phyloP scores from a whole-genome alignment of 2,797 vertebrate genomes.

The Falco rusticolus region DNA sequence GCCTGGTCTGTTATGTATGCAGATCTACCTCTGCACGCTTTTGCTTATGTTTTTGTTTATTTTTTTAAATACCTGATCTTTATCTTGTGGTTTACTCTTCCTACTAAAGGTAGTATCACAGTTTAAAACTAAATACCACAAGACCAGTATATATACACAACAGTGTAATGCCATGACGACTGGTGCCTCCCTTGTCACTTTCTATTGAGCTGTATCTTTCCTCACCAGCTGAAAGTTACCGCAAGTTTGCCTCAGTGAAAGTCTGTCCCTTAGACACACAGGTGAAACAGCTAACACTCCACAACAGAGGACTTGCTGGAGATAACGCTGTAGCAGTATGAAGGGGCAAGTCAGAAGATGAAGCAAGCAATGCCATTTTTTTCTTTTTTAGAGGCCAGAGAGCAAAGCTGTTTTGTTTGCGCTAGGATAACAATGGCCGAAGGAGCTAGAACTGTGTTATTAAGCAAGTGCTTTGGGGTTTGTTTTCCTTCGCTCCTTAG shows the following conservation, averaged over 20 bases:
- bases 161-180: background rate
- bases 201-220: background rate
- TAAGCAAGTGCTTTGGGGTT: background rate
- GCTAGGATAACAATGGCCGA: background rate
- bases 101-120: background rate
- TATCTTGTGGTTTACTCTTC: background rate
- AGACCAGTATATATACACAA: too few relatives aligned
- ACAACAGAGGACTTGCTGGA: background rate
- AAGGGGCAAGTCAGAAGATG: background rate
- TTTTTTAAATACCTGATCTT: background rate
- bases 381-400: background rate
- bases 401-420: background rate
- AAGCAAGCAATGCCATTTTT: background rate
- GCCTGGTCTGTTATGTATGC: background rate
- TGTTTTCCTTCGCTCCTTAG: background rate
- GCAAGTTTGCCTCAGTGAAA: accelerated
- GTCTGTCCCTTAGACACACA: background rate
- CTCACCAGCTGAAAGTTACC: background rate
- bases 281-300: background rate
- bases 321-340: background rate
- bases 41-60: background rate
- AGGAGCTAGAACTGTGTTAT: background rate
- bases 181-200: background rate
- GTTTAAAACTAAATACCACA: background rate
- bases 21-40: background rate